A percentile compares a stretch with the other conserved stretches of the same genome.
Evolutionary conservation across 2,797 vertebrate genomes (phyloP).

Genomic region (Serranus cabrilla): DNA sequence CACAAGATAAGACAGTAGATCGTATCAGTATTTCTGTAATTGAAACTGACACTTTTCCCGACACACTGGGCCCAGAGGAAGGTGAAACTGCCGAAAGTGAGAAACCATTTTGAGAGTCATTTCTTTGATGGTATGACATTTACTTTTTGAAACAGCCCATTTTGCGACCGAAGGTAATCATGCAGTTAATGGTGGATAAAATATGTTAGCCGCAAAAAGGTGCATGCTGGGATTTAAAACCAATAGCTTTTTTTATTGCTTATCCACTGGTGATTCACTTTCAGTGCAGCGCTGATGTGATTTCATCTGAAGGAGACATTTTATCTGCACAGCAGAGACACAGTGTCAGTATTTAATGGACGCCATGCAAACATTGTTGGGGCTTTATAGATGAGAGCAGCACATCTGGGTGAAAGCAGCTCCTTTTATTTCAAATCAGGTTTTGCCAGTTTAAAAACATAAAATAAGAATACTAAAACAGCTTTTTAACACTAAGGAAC

Average conservation of each 20-base stretch:
- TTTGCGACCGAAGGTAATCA: neutral
- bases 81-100: constrained; percentile 7
- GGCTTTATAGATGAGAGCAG: neutral
- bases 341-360: neutral
- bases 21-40: neutral
- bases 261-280: constrained; percentile 1
- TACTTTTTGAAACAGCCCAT: neutral
- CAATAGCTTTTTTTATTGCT: constrained; percentile 11
- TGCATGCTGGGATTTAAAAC: constrained; percentile 8
- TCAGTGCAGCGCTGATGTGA: neutral
- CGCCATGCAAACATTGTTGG: neutral
- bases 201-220: neutral
- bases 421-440: too few species aligned
- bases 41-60: neutral
- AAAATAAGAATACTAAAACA: too few species aligned
- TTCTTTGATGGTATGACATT: neutral
- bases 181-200: constrained; percentile 9
- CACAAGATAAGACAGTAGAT: neutral
- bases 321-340: constrained; percentile 1
- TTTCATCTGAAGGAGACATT: constrained; percentile 6
- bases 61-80: neutral
- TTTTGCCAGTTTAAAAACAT: too few species aligned
- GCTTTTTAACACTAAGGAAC: too few species aligned
- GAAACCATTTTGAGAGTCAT: neutral
- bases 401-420: too few species aligned